Conservation (phyloP, 2,888 invertebrate genomes). For the Hypomecis atomaria region DNA sequence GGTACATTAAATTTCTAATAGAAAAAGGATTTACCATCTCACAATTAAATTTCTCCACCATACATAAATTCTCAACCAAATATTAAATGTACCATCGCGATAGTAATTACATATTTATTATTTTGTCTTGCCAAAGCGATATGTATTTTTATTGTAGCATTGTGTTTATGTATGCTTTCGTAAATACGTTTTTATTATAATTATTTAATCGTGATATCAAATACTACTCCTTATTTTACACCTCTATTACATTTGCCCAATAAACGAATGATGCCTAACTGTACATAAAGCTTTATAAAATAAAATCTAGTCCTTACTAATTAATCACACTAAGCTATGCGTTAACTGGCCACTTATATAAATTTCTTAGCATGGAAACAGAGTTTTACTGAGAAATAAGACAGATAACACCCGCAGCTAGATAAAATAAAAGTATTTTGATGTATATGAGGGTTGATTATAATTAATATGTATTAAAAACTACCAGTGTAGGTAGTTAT, state of each 20-base stretch:
- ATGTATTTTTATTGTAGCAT: slow-evolving; percentile 83
- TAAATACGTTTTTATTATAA: slow-evolving; percentile 56
- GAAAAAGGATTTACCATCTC: slow-evolving; percentile 49
- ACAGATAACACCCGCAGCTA: background rate
- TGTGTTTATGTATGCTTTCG: slow-evolving; percentile 69
- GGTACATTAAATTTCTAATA: slow-evolving; percentile 42
- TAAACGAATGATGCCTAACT: slow-evolving; percentile 78
- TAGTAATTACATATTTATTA: slow-evolving; percentile 51
- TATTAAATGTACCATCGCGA: slow-evolving; percentile 59
- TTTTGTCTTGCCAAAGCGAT: slow-evolving; percentile 78
- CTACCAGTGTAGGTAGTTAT: too few relatives aligned
- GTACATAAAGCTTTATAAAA: slow-evolving; percentile 83
- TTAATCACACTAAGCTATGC: slow-evolving; percentile 78
- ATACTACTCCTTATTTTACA: slow-evolving; percentile 79
- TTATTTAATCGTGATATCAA: slow-evolving; percentile 76
- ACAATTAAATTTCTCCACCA: slow-evolving; percentile 44
- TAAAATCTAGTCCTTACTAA: slow-evolving; percentile 78
- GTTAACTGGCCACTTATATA: slow-evolving; percentile 67
- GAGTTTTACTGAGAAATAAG: slow-evolving; percentile 11
- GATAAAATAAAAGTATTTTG: background rate
- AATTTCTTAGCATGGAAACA: slow-evolving; percentile 53
- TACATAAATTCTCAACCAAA: slow-evolving; percentile 59
- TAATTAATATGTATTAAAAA: too few relatives aligned
- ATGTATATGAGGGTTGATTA: too few relatives aligned
- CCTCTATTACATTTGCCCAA: slow-evolving; percentile 72